A percentile compares a stretch with the other conserved stretches of the same genome.
Conservation (phyloP, 2,113 vertebrate genomes). For the Pipra filicauda region DNA sequence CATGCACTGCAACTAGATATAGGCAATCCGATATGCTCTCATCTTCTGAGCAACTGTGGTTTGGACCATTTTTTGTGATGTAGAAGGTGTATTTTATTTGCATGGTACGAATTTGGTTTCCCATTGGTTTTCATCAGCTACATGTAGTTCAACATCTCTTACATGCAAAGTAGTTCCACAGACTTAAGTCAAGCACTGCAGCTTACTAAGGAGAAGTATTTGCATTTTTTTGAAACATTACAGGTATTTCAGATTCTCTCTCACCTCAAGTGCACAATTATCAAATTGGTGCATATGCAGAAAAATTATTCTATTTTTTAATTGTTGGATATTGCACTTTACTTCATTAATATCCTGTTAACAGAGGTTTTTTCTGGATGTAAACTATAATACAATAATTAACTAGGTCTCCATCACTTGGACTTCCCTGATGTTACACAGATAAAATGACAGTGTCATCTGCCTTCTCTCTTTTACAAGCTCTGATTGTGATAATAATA, state of each 20-base stretch:
- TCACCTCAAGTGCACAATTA: background rate
- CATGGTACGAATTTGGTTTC: background rate
- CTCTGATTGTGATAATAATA: background rate
- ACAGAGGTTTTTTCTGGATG: background rate
- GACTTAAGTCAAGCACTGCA: background rate
- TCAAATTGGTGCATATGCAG: background rate
- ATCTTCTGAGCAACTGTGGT: background rate
- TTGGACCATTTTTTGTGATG: background rate
- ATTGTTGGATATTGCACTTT: background rate
- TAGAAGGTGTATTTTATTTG: background rate
- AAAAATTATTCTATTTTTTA: background rate
- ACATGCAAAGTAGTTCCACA: background rate
- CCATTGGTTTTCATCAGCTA: background rate
- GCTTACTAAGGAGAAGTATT: background rate
- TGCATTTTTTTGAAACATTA: background rate
- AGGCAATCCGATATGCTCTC: background rate
- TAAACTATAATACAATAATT: background rate
- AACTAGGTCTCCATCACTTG: background rate
- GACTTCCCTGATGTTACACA: background rate
- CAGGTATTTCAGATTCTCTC: background rate
- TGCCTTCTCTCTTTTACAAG: background rate
- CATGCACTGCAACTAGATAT: background rate
- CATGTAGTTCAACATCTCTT: background rate
- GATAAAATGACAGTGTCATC: background rate
- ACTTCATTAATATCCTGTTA: background rate